Evolutionary conservation across 1,140 invertebrate species (phyloP), one percentile per base, ranked within the genome.

Genomic region (Pomacea maculata): DNA sequence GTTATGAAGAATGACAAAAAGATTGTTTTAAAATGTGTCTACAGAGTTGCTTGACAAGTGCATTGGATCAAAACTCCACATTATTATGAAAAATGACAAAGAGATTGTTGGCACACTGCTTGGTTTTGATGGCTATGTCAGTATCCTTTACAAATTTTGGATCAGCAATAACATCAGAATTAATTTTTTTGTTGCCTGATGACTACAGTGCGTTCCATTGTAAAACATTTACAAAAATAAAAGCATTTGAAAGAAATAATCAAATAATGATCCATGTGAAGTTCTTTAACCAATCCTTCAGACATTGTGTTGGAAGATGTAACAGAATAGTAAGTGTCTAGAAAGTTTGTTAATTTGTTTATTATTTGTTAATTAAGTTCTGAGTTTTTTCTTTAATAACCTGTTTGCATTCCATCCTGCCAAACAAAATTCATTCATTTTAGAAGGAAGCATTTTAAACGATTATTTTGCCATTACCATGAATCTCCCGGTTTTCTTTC

Each of bases 41-140:
- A 70, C 89, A 96, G 99, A 99, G 93, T 92, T 99, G 83, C 97
- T 99, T n/a, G 99, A 99, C 89, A 99, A 99, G 94, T 99, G 98
- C 92, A 99, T 99, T 90, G 99, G 99, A 29, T 99, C 98, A 0
- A 93, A 97, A 81, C 99, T 99, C 88, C 99, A 99, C 88, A 99
- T 99, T 52, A 98, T 99, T 67, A 99, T 99, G 98, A 99, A 99
- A 92, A 98, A 98, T 91, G 98, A 99, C 88, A 99, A 99, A 92
- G 98, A 99, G 94, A 98, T 99, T 89, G 97, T 99, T 19, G 99
- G 99, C 80, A 99, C 98, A 0, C 91, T 99, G 29, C 93, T 97
- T 81, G 99, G 99, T 14, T 99, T 99, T 92, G 98, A 99, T 92
- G 98, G 99, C 92, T 99, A 99, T 92, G 99, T 99, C 21, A 99